Evolutionary conservation across 2,888 invertebrate genomes (phyloP).

Genomic region (Oscheius sp.): DNA sequence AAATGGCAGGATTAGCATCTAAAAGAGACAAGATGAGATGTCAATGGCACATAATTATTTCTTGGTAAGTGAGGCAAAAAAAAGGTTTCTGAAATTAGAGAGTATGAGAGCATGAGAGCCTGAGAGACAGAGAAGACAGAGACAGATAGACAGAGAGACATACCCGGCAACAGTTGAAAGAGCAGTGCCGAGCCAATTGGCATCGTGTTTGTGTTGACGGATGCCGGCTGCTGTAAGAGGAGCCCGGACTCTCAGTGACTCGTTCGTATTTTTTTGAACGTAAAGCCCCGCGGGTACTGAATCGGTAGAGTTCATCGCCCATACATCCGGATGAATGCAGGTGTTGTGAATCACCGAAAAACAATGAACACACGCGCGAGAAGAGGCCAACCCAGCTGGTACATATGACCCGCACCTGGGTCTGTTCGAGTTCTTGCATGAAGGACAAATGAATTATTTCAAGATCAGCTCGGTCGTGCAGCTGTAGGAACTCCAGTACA

Average conservation of each 20-base stretch:
- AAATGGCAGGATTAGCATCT: constrained; percentile 28
- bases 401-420: no score
- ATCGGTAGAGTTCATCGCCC: no score
- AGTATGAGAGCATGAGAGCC: not conserved
- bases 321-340: not conserved
- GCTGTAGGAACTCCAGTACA: no score
- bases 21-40: constrained; percentile 8
- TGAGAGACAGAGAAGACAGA: not conserved
- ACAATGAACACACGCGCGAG: no score
- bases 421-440: no score
- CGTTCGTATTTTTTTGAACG: constrained; percentile 1
- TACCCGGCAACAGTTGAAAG: constrained; percentile 20
- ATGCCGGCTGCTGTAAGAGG: constrained; percentile 34
- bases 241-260: not conserved
- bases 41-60: constrained; percentile 21
- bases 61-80: not conserved
- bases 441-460: no score
- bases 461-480: no score
- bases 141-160: not conserved
- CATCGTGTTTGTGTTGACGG: constrained; percentile 36
- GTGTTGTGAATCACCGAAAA: not conserved
- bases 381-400: no score
- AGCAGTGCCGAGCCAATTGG: constrained; percentile 13
- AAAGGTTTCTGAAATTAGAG: not conserved
- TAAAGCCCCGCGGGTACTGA: not conserved